These are phyloP conservation scores for Eurois occulta DNA, from an alignment of 2,888 invertebrate genomes.

Conservation along the genomic window DNA sequence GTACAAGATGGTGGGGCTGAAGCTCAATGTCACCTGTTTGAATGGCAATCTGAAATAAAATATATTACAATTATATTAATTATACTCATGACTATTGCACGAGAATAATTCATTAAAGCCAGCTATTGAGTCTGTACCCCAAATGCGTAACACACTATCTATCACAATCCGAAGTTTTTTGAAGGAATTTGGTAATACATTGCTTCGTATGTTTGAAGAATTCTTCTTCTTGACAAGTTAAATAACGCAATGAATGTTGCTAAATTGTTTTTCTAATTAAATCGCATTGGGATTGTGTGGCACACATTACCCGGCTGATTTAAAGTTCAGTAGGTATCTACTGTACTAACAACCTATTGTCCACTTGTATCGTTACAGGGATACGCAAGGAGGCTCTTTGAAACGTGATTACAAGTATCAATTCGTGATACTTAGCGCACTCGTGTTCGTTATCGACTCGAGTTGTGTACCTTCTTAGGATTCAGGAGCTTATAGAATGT, in stretches of 20 bases:
- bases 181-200: not conserved
- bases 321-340: not conserved
- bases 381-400: not conserved
- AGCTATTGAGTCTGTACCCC: not conserved
- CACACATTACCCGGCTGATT: not conserved
- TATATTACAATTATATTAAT: too few relatives aligned
- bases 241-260: not conserved
- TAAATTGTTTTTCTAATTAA: not conserved
- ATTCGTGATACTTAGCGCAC: not conserved
- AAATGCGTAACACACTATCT: not conserved
- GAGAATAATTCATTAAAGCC: not conserved
- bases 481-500: not conserved
- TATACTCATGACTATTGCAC: too few relatives aligned
- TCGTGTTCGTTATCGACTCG: not conserved
- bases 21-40: constrained; percentile 83
- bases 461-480: constrained; percentile 13
- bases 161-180: not conserved
- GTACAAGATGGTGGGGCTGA: constrained; percentile 90
- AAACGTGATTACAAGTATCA: not conserved
- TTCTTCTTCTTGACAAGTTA: not conserved
- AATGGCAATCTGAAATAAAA: constrained; percentile 79
- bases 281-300: not conserved
- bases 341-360: not conserved
- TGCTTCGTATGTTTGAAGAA: not conserved
- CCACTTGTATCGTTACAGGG: not conserved